phyloP scores from a whole-genome alignment of 2,113 vertebrate species.

The Apteryx owenii region DNA sequence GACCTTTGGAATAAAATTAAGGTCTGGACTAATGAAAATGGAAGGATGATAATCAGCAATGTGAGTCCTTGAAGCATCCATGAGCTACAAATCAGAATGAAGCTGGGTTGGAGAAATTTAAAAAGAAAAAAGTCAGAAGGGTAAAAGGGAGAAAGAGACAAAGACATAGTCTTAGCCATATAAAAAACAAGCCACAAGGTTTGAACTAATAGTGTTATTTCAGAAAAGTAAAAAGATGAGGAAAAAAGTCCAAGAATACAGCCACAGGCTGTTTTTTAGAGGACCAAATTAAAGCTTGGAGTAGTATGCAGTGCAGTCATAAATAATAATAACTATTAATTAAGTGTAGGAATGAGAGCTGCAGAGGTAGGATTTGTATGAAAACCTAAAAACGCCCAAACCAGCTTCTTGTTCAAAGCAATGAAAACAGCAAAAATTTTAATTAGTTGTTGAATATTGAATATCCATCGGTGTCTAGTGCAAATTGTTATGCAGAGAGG shows the following conservation, averaged over 20 bases:
- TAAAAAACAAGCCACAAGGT: slow-evolving; percentile 9
- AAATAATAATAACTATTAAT: slow-evolving; percentile 75
- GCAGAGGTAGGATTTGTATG: slow-evolving; percentile 51
- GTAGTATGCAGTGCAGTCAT: slow-evolving; percentile 49
- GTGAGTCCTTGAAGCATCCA: slow-evolving; percentile 28
- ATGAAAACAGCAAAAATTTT: slow-evolving; percentile 60
- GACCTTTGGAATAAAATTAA: slow-evolving; percentile 62
- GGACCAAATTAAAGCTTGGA: slow-evolving; percentile 36
- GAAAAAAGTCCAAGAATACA: neutral
- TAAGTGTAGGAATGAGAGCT: slow-evolving; percentile 60
- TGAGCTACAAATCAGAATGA: slow-evolving; percentile 28
- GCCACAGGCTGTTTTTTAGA: slow-evolving; percentile 49
- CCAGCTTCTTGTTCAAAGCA: slow-evolving; percentile 53
- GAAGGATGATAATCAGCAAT: neutral
- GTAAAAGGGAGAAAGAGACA: neutral
- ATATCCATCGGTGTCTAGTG: slow-evolving; percentile 35
- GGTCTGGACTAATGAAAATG: slow-evolving; percentile 42
- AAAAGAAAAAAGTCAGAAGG: slow-evolving; percentile 37
- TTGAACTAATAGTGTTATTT: slow-evolving; percentile 37
- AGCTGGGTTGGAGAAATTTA: slow-evolving; percentile 6
- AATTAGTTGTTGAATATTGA: slow-evolving; percentile 71
- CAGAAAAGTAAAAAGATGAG: slow-evolving; percentile 4
- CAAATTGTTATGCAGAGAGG: slow-evolving; percentile 19
- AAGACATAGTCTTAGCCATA: neutral
- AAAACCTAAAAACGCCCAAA: slow-evolving; percentile 47